Evolutionary conservation across 2,888 invertebrate species (phyloP), one percentile per base, ranked within the genome.

Genomic region (Oligia strigilis): DNA sequence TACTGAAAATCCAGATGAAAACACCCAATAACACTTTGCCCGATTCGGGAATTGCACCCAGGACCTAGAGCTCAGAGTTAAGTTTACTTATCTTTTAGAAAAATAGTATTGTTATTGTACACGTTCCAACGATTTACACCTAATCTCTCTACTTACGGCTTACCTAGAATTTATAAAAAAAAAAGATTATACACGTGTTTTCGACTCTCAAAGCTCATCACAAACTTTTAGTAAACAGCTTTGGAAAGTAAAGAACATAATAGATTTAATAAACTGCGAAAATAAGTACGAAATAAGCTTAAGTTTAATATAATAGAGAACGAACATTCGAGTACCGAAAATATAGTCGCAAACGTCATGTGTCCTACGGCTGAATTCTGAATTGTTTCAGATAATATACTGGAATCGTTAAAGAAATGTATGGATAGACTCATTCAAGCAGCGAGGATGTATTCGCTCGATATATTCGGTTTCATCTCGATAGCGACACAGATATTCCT

Each of bases 401-500:
- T 3, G 69, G 72, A 86, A 83, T 78, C 66, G 83, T 81, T 78
- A 46, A 74, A 83, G 86, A 72, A 71, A 86, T 78, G 77, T 49
- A 76, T 73, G 66, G 69, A 77, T 55, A 75, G 64, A 83, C 55
- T 83, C 74, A 72, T 83, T 77, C 80, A 49, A 83, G 87, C 72
- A 69, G 74, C 79, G 29, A n/a, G 65, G 74, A 77, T 46, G 58
- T 78, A 83, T 83, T 78, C 80, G 79, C 70, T 77, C 81, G 78
- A 75, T 81, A 75, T 74, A 78, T 86, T 86, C 62, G 75, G 72
- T 75, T 88, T 79, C 81, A 78, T 85, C 74, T 80, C 75, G 71
- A 88, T 77, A 75, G 66, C 52, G 69, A 58, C 74, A 76, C 29
- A 86, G 77, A 77, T 87, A 80, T 81, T 77, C 49, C 70, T 80